Percentiles rank a stretch among this genome's conserved stretches.
Evolutionary conservation across 2,888 invertebrate species (phyloP).

Genomic region (Chrysodeixis includens): DNA sequence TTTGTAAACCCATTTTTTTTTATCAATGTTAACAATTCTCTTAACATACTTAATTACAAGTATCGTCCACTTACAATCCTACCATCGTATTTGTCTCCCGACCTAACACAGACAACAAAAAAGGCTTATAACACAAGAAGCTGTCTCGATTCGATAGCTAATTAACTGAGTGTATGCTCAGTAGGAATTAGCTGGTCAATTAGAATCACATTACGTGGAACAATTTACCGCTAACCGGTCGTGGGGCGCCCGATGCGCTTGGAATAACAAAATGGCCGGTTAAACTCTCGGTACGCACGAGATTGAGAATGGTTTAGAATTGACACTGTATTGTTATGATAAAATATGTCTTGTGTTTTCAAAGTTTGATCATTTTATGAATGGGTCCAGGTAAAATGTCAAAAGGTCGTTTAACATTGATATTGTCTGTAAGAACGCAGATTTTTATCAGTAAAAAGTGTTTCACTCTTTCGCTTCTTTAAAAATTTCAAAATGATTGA

Average conservation of each 20-base stretch:
- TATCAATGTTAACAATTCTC: too few species aligned
- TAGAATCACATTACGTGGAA: conserved; percentile 87
- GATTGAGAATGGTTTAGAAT: conserved; percentile 51
- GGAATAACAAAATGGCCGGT: conserved; percentile 82
- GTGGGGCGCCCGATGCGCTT: conserved; percentile 76
- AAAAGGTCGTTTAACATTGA: neutral
- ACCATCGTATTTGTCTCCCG: neutral
- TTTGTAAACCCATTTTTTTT: too few species aligned
- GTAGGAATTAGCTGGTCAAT: conserved; percentile 87
- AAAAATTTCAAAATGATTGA: too few species aligned
- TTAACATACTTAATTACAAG: too few species aligned
- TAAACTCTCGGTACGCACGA: conserved; percentile 49
- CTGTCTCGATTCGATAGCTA: conserved; percentile 62
- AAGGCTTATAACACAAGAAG: conserved; percentile 49
- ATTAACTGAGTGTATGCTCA: conserved; percentile 80
- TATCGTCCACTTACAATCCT: too few species aligned
- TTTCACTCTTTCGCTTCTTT: too few species aligned
- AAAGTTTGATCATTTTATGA: neutral
- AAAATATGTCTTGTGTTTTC: conserved; percentile 5
- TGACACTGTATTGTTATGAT: conserved; percentile 35
- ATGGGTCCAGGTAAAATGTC: neutral
- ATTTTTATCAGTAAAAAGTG: too few species aligned
- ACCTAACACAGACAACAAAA: conserved; percentile 42
- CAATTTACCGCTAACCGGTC: conserved; percentile 86
- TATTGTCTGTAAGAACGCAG: neutral